Evolutionary conservation across 1,140 invertebrate species (phyloP).

Genomic region (Drosophila lowei): DNA sequence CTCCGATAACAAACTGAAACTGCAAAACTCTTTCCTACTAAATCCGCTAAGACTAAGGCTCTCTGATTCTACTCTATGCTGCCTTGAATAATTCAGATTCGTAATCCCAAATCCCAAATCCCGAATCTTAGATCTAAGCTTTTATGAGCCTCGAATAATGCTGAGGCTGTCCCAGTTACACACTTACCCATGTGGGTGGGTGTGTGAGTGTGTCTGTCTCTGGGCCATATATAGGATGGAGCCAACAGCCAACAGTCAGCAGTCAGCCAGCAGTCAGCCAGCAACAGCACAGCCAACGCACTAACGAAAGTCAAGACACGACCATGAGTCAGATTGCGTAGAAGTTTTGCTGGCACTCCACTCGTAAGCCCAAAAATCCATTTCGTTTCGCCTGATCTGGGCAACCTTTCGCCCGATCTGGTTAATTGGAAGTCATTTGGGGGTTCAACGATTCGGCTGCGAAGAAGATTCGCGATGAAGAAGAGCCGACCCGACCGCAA

Average conservation of each 20-base stretch:
- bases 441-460: slow-evolving; percentile 26
- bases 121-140: slow-evolving; percentile 52
- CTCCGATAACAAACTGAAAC: slow-evolving; percentile 28
- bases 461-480: slow-evolving; percentile 4
- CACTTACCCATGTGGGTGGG: slow-evolving; percentile 31
- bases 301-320: slow-evolving; percentile 13
- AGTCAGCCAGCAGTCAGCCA: too few species aligned
- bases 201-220: slow-evolving; percentile 42
- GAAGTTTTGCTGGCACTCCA: slow-evolving; percentile 4
- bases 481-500: slow-evolving; percentile 11
- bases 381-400: slow-evolving; percentile 32
- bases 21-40: slow-evolving; percentile 23
- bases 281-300: slow-evolving; percentile 31
- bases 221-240: slow-evolving; percentile 42
- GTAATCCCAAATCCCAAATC: not conserved
- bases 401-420: slow-evolving; percentile 48
- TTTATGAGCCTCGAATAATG: slow-evolving; percentile 68
- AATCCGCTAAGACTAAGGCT: slow-evolving; percentile 20
- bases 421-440: slow-evolving; percentile 62
- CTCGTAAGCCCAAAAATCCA: slow-evolving; percentile 6
- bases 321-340: slow-evolving; percentile 43
- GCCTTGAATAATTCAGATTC: slow-evolving; percentile 63
- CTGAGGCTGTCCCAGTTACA: slow-evolving; percentile 67
- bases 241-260: not conserved
- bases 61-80: slow-evolving; percentile 17